phyloP scores from a whole-genome alignment of 2,113 vertebrate genomes.

The Neomonachus schauinslandi region DNA sequence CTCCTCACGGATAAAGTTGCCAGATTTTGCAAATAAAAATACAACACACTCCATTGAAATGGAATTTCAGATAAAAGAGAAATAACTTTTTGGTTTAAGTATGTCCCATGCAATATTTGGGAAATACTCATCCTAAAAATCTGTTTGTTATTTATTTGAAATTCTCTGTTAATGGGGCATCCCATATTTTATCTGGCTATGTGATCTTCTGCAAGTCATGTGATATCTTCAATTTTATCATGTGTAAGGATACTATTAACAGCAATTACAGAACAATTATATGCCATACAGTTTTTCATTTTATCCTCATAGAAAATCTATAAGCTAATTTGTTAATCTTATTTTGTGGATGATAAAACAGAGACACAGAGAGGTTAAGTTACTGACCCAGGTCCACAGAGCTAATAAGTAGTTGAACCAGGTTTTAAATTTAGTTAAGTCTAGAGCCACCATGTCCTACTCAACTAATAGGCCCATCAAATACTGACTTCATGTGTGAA shows the following conservation, averaged over 20 bases:
- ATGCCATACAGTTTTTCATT: not conserved
- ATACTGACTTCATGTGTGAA: not conserved
- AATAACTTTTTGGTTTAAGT: not conserved
- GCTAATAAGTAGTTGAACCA: not conserved
- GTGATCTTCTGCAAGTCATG: not conserved
- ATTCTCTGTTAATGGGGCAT: not conserved
- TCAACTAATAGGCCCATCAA: not conserved
- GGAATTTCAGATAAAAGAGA: not conserved
- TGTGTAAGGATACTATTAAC: not conserved
- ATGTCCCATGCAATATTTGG: not conserved
- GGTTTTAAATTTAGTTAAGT: not conserved
- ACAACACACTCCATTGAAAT: not conserved
- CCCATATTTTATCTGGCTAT: not conserved
- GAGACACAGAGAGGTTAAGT: not conserved
- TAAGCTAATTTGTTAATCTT: not conserved
- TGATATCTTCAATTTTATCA: slow-evolving; percentile 24
- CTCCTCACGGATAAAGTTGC: not conserved
- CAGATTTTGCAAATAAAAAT: slow-evolving; percentile 5
- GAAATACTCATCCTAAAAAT: not conserved
- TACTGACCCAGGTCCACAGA: not conserved
- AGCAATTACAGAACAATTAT: not conserved
- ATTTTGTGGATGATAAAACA: not conserved
- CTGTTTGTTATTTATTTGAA: not conserved
- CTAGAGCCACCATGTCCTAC: not conserved
- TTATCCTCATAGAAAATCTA: slow-evolving; percentile 3